Conservation (phyloP, 1,140 invertebrate species). For the Thereuonema tuberculata region DNA sequence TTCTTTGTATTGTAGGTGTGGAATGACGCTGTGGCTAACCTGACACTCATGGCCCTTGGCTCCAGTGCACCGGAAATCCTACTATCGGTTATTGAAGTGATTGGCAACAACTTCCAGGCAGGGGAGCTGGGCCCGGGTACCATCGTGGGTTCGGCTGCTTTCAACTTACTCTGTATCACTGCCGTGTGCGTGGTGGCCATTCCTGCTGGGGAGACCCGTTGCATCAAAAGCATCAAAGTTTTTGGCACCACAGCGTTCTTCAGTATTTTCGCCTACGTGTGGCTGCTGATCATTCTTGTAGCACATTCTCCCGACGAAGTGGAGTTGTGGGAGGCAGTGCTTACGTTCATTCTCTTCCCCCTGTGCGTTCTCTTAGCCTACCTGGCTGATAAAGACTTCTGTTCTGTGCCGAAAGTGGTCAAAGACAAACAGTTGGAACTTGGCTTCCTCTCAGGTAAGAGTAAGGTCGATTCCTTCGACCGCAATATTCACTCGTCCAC, state of each 20-base stretch:
- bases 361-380: slow-evolving; percentile 37
- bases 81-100: slow-evolving; percentile 43
- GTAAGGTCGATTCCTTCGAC: too few relatives aligned
- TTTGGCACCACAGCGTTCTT: slow-evolving; percentile 14
- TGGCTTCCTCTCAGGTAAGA: slow-evolving; percentile 8
- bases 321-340: slow-evolving; percentile 46
- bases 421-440: slow-evolving; percentile 10
- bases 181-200: slow-evolving; percentile 43
- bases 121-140: slow-evolving; percentile 46
- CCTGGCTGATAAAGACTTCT: slow-evolving; percentile 39
- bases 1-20: too few relatives aligned
- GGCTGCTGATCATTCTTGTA: slow-evolving; percentile 44
- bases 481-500: too few relatives aligned
- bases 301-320: slow-evolving; percentile 35
- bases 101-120: slow-evolving; percentile 27
- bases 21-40: slow-evolving; percentile 52
- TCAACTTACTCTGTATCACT: slow-evolving; percentile 45
- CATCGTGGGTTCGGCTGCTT: slow-evolving; percentile 52
- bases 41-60: slow-evolving; percentile 52
- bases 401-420: slow-evolving; percentile 6
- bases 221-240: slow-evolving; percentile 38
- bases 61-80: slow-evolving; percentile 50
- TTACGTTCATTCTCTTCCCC: slow-evolving; percentile 47
- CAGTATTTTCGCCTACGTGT: slow-evolving; percentile 47
- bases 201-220: slow-evolving; percentile 34